Base-by-base conservation (phyloP, 2,888 invertebrate genomes). In the Aelia acuminata region DNA sequence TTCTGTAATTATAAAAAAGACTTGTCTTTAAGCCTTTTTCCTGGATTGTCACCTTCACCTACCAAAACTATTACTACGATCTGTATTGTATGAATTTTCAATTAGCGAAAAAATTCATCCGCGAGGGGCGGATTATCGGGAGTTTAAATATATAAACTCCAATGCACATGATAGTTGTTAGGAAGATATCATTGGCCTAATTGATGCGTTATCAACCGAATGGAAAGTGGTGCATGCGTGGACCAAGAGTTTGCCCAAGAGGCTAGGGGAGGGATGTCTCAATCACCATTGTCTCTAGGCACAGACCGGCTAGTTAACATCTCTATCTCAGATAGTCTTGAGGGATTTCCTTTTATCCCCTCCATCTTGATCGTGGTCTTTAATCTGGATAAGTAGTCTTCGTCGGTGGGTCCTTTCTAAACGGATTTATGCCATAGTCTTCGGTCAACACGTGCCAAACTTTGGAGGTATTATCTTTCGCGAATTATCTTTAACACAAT, bases 171-270 rank as follows among this genome's bases (percentile, higher is more conserved):
- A 50, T 22, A 50, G 3, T 53, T 53, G 22, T 53, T 8, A 20
- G n/a, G 35, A 70, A 35, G 35, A 35, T 35, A 18, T 35, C 18
- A 35, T 35, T 70, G 18, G 8, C 39, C 35, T 70, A 18, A 70
- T 70, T 35, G 70, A 20, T 7, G 7, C 10, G 20, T 18, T 35
- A 70, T 18, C 70, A 39, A 35, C 18, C 35, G 70, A 35, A 20
- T 70, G 70, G 70, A 70, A 70, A 70, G 70, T 35, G 20, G 70
- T 70, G 70, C 70, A 70, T 39, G 70, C 70, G n/a, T 70, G 70
- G 70, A 70, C 70, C 70, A 70, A 70, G 35, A 70, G 70, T 70
- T 70, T 70, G 70, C 35, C 70, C 70, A 70, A 70, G 35, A 70
- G 70, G 35, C 35, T 1, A 20, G 39, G n/a, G 70, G 63, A 63